Conservation (phyloP, 37 sponge, comb jelly and placozoan genomes). For the Amphimedon queenslandica region DNA sequence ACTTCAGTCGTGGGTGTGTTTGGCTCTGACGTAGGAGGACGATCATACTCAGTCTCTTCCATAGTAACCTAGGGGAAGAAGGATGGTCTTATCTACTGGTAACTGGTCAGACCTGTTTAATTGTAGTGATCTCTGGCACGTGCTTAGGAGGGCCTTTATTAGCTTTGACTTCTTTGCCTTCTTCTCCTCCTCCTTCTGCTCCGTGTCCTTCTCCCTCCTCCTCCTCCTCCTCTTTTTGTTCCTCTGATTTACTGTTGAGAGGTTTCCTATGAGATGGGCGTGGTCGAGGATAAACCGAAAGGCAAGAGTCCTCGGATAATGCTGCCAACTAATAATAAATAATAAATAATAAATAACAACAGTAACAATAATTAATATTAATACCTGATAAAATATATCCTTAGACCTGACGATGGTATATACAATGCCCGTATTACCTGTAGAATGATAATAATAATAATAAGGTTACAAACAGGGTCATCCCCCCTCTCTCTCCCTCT, state of each 20-base stretch:
- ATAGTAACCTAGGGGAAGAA: too few species aligned
- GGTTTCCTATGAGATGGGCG: too few species aligned
- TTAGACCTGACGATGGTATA: conserved; percentile 85
- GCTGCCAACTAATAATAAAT: conserved; percentile 49
- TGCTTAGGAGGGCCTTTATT: too few species aligned
- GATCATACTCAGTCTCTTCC: conserved; percentile 38
- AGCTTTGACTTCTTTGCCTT: too few species aligned
- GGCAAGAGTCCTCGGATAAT: conserved; percentile 68
- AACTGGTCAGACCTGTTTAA: too few species aligned
- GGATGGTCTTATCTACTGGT: too few species aligned
- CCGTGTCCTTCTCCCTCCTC: conserved; percentile 1
- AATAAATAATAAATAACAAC: background rate
- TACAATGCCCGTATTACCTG: conserved; percentile 88
- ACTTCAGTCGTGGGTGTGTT: conserved; percentile 5
- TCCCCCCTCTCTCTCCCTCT: too few species aligned
- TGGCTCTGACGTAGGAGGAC: background rate
- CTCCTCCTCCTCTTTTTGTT: background rate
- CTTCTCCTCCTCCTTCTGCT: conserved; percentile 6
- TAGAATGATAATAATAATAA: background rate
- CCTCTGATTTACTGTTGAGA: background rate
- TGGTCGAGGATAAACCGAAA: background rate
- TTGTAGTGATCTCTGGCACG: too few species aligned
- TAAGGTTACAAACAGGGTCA: background rate
- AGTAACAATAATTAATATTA: background rate
- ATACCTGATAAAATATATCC: conserved; percentile 76